phyloP scores from a whole-genome alignment of 2,113 vertebrate species.

The Shinisaurus crocodilurus region DNA sequence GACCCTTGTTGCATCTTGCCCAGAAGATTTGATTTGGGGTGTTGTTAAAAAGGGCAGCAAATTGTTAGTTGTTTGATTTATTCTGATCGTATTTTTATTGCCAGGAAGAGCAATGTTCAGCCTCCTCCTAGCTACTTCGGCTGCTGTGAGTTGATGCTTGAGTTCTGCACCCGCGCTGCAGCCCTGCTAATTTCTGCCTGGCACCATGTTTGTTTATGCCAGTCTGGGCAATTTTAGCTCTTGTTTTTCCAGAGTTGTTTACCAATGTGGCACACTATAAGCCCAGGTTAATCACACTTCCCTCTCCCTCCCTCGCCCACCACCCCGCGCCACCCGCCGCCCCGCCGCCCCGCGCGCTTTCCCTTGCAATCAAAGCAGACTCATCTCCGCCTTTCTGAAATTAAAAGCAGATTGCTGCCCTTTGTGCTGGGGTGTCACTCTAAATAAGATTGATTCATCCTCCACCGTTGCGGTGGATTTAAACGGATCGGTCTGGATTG shows the following conservation, averaged over 20 bases:
- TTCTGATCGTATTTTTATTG: too few species aligned
- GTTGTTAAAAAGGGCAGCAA: too few species aligned
- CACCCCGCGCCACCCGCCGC: not conserved
- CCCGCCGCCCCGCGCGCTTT: not conserved
- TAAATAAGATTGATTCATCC: constrained; percentile 74
- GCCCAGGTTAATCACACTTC: constrained; percentile 9
- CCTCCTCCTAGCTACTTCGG: not conserved
- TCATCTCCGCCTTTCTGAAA: constrained; percentile 52
- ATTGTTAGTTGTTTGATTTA: too few species aligned
- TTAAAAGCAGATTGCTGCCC: constrained; percentile 67
- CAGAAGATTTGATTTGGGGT: too few species aligned
- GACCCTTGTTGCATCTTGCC: too few species aligned
- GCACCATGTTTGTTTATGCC: not conserved
- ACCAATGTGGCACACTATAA: not conserved
- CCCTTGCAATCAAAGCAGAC: constrained; percentile 46
- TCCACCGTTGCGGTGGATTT: constrained; percentile 62
- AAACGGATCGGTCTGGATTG: constrained; percentile 72
- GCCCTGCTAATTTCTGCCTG: not conserved
- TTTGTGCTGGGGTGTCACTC: constrained; percentile 60
- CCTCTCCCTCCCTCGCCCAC: too few species aligned
- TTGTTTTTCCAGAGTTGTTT: not conserved
- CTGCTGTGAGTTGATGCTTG: not conserved
- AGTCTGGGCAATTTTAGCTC: not conserved
- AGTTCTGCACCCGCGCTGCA: not conserved
- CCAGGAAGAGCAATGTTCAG: too few species aligned